phyloP scores from a whole-genome alignment of 2,797 vertebrate genomes.

The Melanotaenia nigrans region DNA sequence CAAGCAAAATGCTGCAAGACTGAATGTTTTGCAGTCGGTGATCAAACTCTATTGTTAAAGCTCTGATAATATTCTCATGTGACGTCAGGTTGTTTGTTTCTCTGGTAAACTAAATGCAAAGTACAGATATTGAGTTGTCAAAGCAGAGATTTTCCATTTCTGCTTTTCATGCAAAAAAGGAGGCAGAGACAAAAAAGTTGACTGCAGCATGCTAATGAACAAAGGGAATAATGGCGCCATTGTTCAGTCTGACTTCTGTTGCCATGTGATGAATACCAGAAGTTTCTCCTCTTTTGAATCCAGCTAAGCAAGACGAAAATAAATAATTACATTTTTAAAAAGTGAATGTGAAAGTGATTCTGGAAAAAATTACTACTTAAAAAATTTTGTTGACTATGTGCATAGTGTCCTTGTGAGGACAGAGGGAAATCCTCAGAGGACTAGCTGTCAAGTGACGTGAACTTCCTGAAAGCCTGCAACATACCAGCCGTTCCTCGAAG shows the following conservation, averaged over 20 bases:
- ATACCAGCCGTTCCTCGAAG: constrained; percentile 57
- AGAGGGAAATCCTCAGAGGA: constrained; percentile 12
- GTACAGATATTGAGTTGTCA: neutral
- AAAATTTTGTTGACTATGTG: neutral
- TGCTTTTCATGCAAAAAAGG: constrained; percentile 12
- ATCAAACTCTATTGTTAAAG: neutral
- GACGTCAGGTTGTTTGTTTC: neutral
- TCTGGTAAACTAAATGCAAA: neutral
- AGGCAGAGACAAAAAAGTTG: constrained; percentile 11
- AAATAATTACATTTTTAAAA: neutral
- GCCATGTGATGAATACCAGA: constrained; percentile 21
- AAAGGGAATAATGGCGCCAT: constrained; percentile 14
- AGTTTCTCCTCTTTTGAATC: neutral
- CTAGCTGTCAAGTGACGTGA: constrained; percentile 27
- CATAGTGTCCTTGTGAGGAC: neutral
- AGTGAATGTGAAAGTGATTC: constrained; percentile 1
- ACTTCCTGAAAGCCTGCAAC: constrained; percentile 34
- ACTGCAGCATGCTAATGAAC: constrained; percentile 6
- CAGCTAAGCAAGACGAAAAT: neutral
- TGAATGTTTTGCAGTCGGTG: neutral
- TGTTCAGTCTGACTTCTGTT: constrained; percentile 24
- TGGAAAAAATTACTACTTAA: neutral
- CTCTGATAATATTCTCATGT: neutral
- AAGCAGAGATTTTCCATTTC: neutral
- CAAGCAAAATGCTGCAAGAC: neutral